Evolutionary conservation across 2,113 vertebrate species (phyloP), one percentile per base, ranked within the genome.

Genomic region (Pantherophis guttatus): DNA sequence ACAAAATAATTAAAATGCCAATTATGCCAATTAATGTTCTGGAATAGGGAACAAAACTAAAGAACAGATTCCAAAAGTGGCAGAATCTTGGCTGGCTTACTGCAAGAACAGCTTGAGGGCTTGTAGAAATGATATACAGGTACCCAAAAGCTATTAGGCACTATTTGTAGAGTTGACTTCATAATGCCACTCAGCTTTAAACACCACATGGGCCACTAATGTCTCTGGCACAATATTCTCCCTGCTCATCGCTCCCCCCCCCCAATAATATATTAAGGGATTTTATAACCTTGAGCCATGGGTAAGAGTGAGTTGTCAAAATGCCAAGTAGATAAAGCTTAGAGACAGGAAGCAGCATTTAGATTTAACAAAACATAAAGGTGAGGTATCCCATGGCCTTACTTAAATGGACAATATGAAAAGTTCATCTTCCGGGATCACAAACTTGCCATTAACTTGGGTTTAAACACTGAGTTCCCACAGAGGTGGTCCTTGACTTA

Each of bases 1-100:
- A 65, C 39, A 92, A 94, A 17, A 54, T 88, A 15, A 93, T 93
- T n/a, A 89, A 94, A 91, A 92, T 86, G 90, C 86, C 95, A 94
- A 90, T 54, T 88, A 93, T 94, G 94, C 91, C 65, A 87, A 89
- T 26, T 59, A 54, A 7, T 19, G 81, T 87, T 50, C 1, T 90
- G 75, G 44, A 90, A 86, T 23, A n/a, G 88, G 52, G 55, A 57
- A 65, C 75, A 86, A 93, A 59, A 33, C 23, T 53, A 65, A 86
- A 93, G 81, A 85, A 58, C 89, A 90, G 89, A 65, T 65, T 90
- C 81, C 89, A 90, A 93, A 93, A 93, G n/a, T 87, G 89, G 81
- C 92, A 93, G 52, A 39, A 90, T 93, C 89, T 93, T 90, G 89
- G 89, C 92, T 87, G 21, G 48, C 89, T 87, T 90, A 33, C 50